Evolutionary conservation across 1,140 invertebrate genomes (phyloP).

Genomic region (Stenopsyche tienmushanensis): DNA sequence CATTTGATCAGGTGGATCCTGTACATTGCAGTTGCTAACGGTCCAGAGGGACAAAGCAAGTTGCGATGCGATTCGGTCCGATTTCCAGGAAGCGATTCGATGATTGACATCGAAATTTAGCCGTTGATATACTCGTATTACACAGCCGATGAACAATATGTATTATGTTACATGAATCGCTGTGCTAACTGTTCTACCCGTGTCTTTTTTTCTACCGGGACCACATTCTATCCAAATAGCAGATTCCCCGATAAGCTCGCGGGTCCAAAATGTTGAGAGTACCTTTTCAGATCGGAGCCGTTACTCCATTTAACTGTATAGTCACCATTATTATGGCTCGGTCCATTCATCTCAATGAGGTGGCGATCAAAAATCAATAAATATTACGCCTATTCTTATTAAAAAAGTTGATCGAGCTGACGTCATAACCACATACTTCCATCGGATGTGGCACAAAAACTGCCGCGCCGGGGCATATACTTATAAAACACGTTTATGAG

Average conservation of each 20-base stretch:
- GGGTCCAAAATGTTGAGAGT: not conserved
- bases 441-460: not conserved
- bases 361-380: slow-evolving; percentile 39
- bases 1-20: too few species aligned
- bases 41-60: too few species aligned
- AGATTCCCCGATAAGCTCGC: not conserved
- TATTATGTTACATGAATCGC: too few species aligned
- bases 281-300: not conserved
- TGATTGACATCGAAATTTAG: too few species aligned
- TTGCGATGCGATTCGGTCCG: too few species aligned
- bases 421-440: not conserved
- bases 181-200: not conserved
- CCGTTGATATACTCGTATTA: too few species aligned
- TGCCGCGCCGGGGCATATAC: not conserved
- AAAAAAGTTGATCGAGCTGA: not conserved
- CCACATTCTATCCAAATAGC: not conserved
- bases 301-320: not conserved
- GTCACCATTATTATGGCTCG: slow-evolving; percentile 14
- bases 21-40: too few species aligned
- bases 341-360: slow-evolving; percentile 33
- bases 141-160: too few species aligned
- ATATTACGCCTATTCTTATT: slow-evolving; percentile 38
- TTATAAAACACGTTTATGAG: slow-evolving; percentile 17
- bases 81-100: too few species aligned
- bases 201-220: not conserved